phyloP scores from a whole-genome alignment of 2,888 invertebrate genomes.

The Orthosia cruda region DNA sequence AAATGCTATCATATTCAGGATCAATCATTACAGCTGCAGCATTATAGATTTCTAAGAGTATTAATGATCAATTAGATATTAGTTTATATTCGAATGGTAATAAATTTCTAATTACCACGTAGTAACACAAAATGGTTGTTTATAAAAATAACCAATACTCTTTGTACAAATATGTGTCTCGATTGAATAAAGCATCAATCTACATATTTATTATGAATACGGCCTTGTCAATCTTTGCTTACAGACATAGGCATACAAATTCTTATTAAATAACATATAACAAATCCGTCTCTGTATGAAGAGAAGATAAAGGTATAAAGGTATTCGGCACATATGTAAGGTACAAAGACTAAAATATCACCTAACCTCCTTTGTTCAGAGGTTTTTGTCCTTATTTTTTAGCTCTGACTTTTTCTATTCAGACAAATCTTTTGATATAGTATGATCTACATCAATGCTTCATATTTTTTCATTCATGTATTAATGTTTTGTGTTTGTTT shows the following conservation, averaged over 20 bases:
- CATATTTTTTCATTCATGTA: neutral
- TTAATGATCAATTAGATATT: too few species aligned
- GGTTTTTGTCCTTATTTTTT: slow-evolving; percentile 2
- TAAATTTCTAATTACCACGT: neutral
- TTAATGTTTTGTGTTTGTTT: neutral
- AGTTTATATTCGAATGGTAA: too few species aligned
- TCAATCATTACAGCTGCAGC: too few species aligned
- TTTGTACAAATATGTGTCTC: neutral
- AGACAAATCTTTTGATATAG: slow-evolving; percentile 10
- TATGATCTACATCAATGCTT: neutral
- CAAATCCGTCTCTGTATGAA: neutral
- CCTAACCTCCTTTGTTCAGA: slow-evolving; percentile 15
- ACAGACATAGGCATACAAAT: neutral
- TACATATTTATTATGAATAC: slow-evolving; percentile 2
- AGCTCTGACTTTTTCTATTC: slow-evolving; percentile 5
- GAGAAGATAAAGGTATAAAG: slow-evolving; percentile 5
- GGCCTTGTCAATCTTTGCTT: neutral
- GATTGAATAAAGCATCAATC: neutral
- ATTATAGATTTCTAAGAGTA: too few species aligned
- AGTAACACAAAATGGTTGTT: neutral
- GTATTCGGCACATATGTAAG: neutral
- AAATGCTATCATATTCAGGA: too few species aligned
- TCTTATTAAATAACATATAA: neutral
- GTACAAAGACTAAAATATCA: slow-evolving; percentile 21
- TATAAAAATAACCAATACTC: neutral